Evolutionary conservation across 2,888 invertebrate species (phyloP).

Genomic region (Digitonthophagus gazella): DNA sequence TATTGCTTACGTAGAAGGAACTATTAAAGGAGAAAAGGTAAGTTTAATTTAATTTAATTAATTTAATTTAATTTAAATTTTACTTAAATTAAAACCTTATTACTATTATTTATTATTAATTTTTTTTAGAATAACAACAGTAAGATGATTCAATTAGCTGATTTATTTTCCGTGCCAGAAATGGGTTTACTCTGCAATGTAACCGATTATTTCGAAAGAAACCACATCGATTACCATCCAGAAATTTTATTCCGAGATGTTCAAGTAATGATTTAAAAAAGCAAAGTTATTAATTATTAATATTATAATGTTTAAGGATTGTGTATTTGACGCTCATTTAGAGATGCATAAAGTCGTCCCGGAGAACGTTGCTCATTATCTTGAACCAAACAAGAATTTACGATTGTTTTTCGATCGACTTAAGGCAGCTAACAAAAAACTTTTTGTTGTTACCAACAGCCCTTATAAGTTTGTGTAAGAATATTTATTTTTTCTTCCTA

Average conservation of each 20-base stretch:
- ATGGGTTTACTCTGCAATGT: conserved; percentile 92
- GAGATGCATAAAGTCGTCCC: conserved; percentile 89
- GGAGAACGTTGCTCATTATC: conserved; percentile 74
- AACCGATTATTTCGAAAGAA: conserved; percentile 85
- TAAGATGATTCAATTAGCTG: conserved; percentile 92
- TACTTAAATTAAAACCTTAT: too few relatives aligned
- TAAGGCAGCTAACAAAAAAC: conserved; percentile 72
- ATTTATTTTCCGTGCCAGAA: conserved; percentile 95
- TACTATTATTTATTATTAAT: conserved; percentile 23
- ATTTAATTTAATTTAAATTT: conserved; percentile 6
- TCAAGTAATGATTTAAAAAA: not conserved
- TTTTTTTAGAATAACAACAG: conserved; percentile 57
- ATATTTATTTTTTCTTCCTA: conserved; percentile 5
- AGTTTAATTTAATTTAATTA: conserved; percentile 32
- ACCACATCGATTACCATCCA: conserved; percentile 91
- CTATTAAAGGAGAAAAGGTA: conserved; percentile 69
- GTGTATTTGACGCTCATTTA: conserved; percentile 84
- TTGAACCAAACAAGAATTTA: conserved; percentile 73
- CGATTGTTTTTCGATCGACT: conserved; percentile 74
- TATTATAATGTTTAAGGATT: conserved; percentile 64
- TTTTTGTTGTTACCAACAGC: conserved; percentile 96
- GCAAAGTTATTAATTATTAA: conserved; percentile 1
- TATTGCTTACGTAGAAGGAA: conserved; percentile 83
- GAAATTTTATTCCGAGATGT: conserved; percentile 78
- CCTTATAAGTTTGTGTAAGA: conserved; percentile 93